Conservation (phyloP, 35 echinoderm and acorn worm genomes). For the Strongylocentrotus purpuratus region DNA sequence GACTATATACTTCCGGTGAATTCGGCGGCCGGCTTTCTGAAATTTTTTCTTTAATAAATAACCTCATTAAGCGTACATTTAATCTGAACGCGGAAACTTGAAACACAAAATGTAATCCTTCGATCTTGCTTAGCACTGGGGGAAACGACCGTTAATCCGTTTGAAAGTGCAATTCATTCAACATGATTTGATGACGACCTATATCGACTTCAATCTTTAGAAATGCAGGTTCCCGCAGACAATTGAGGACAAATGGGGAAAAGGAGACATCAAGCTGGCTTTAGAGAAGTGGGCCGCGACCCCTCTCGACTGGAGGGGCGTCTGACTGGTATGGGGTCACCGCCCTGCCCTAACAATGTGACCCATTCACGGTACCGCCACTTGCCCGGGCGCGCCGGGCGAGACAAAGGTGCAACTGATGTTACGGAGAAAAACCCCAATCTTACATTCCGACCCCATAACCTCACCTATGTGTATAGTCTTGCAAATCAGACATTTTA, state of each 20-base stretch:
- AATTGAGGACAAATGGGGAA: neutral
- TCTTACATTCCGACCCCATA: conserved; percentile 6
- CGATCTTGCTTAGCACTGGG: neutral
- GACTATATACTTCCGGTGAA: too few species aligned
- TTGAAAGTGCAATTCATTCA: neutral
- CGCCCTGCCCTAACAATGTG: conserved; percentile 34
- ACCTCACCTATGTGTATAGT: neutral
- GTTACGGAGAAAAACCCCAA: neutral
- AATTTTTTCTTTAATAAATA: too few species aligned
- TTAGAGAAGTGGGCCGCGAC: conserved; percentile 3
- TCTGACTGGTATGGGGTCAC: conserved; percentile 26
- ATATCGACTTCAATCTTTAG: neutral
- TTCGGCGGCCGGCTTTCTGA: too few species aligned
- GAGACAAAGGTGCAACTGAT: conserved; percentile 16
- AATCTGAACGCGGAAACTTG: too few species aligned
- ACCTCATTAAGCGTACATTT: too few species aligned
- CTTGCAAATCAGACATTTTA: neutral
- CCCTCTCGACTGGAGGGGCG: neutral
- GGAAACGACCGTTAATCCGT: neutral
- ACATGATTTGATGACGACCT: neutral
- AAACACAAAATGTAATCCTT: neutral
- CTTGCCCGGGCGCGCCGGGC: neutral
- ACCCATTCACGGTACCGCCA: neutral
- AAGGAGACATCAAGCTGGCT: conserved; percentile 16
- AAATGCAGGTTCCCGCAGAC: neutral